Evolutionary conservation across 2,113 vertebrate genomes (phyloP).

Genomic region (Ictidomys tridecemlineatus): DNA sequence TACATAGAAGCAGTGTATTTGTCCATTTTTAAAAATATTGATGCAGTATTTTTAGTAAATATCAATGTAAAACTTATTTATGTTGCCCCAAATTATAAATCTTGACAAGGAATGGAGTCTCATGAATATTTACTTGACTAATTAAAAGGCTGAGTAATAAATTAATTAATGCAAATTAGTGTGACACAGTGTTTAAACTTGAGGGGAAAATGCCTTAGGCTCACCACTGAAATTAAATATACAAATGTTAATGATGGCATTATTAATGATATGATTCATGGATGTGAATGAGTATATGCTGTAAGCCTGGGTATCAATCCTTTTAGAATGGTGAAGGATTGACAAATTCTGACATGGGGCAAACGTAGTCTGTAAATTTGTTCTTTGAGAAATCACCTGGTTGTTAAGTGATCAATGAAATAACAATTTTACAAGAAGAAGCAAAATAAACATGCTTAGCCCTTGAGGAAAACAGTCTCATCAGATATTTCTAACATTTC

Average conservation of each 20-base stretch:
- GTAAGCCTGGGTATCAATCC: background rate
- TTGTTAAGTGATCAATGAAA: constrained; percentile 40
- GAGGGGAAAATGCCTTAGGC: background rate
- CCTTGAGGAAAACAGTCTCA: background rate
- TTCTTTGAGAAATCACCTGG: background rate
- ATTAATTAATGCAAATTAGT: background rate
- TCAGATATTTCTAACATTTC: background rate
- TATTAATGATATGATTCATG: background rate
- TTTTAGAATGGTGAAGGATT: background rate
- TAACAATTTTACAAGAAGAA: background rate
- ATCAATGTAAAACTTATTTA: constrained; percentile 33
- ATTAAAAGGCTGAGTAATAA: constrained; percentile 20
- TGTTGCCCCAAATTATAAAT: background rate
- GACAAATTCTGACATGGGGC: background rate
- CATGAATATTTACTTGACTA: constrained; percentile 46
- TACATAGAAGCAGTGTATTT: background rate
- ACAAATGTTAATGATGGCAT: background rate
- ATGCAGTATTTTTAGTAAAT: background rate
- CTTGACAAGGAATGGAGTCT: background rate
- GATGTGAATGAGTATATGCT: background rate
- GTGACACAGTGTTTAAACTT: background rate
- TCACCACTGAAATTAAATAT: constrained; percentile 19
- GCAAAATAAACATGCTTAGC: background rate
- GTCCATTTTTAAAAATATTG: background rate
- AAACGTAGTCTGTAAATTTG: constrained; percentile 25